Percentiles rank a stretch among this genome's conserved stretches.
These are phyloP conservation scores for Pocillopora damicornis DNA, from an alignment of 64 coral and sea anemone species.

Conservation along the genomic window DNA sequence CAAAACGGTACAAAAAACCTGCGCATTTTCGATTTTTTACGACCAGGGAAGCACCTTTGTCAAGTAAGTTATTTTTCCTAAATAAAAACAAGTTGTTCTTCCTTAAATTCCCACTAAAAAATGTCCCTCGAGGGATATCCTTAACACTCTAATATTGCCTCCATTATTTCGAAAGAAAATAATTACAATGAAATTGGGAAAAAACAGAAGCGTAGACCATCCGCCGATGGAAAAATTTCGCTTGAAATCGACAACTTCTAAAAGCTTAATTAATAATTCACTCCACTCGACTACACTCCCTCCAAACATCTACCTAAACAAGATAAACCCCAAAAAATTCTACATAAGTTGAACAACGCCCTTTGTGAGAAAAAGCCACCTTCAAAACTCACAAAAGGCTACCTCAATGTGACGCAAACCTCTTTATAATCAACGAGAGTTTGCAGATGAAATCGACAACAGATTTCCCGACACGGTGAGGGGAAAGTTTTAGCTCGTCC, in stretches of 20 bases:
- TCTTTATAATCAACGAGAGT: constrained; percentile 12
- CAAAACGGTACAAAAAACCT: neutral
- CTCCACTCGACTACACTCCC: constrained; percentile 44
- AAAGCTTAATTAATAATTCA: constrained; percentile 52
- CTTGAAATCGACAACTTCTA: constrained; percentile 47
- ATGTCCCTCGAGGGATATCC: neutral
- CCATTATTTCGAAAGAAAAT: neutral
- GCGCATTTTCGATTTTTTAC: neutral
- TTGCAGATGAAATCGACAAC: constrained; percentile 38
- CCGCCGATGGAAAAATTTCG: neutral
- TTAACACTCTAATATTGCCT: neutral
- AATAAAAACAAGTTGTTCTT: constrained; percentile 15
- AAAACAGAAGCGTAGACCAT: neutral
- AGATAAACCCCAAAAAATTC: constrained; percentile 33
- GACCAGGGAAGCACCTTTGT: neutral
- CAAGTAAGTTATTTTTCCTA: constrained; percentile 3
- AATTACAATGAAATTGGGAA: neutral
- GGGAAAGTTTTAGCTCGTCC: constrained; percentile 11
- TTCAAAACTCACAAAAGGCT: constrained; percentile 22
- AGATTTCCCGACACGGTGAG: constrained; percentile 28
- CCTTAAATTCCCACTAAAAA: neutral
- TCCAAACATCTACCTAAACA: constrained; percentile 48
- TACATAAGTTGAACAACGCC: constrained; percentile 39
- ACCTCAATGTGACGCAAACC: constrained; percentile 13
- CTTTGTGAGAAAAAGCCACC: constrained; percentile 33